phyloP scores from a whole-genome alignment of 2,888 invertebrate species.

The Limnephilus lunatus region DNA sequence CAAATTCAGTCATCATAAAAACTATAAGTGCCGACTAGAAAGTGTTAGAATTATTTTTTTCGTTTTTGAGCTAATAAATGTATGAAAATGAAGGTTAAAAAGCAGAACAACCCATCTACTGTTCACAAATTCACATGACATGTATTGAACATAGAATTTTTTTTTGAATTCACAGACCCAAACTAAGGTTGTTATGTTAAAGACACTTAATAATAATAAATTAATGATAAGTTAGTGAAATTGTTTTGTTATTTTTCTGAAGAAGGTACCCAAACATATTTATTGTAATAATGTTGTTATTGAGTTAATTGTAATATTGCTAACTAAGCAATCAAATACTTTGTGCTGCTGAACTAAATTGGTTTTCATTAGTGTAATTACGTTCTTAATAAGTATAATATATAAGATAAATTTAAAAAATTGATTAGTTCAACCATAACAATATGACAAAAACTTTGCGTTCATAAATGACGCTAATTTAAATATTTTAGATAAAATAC shows the following conservation, averaged over 20 bases:
- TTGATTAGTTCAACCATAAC: no score
- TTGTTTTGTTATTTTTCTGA: background rate
- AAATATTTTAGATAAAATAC: no score
- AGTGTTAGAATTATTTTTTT: no score
- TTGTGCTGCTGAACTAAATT: background rate
- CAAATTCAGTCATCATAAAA: no score
- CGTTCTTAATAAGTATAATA: background rate
- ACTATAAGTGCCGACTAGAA: no score
- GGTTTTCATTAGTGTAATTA: background rate
- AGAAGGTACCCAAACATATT: background rate
- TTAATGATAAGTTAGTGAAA: background rate
- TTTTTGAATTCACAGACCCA: background rate
- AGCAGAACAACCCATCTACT: no score
- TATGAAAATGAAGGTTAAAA: no score
- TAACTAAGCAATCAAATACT: background rate
- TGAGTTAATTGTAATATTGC: background rate
- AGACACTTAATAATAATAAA: background rate
- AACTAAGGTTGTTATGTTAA: background rate
- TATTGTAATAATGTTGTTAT: background rate
- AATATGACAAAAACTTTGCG: no score
- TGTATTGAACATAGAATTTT: background rate
- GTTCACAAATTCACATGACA: background rate
- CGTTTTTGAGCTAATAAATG: no score
- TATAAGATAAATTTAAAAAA: background rate
- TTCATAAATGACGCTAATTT: no score